These are phyloP conservation scores for Pristionchus entomophagus DNA, from an alignment of 2,888 invertebrate genomes.

Conservation along the genomic window DNA sequence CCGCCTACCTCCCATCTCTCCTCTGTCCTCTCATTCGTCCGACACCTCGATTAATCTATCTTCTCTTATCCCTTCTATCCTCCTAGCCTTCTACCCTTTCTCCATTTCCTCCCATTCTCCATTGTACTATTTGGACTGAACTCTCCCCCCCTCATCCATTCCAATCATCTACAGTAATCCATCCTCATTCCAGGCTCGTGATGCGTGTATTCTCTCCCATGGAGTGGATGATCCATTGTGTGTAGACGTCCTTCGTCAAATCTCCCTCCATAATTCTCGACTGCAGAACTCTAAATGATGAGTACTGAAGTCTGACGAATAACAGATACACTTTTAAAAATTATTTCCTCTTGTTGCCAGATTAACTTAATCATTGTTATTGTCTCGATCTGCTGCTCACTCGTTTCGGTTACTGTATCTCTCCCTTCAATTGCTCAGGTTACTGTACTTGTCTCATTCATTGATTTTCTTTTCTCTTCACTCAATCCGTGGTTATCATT, in stretches of 20 bases:
- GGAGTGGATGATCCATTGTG: background rate
- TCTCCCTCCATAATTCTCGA: background rate
- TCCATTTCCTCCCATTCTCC: background rate
- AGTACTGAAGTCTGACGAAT: too few relatives aligned
- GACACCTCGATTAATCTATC: slow-evolving; percentile 39
- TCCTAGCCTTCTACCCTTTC: background rate
- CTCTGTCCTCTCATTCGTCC: background rate
- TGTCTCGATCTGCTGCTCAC: background rate
- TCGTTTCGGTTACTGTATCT: background rate
- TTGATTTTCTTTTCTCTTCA: background rate
- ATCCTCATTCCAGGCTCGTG: slow-evolving; percentile 10
- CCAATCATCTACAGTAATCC: background rate
- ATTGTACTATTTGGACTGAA: background rate
- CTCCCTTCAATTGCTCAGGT: background rate
- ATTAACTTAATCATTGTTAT: background rate
- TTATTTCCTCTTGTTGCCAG: background rate
- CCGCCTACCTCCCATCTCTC: background rate
- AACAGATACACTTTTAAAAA: background rate
- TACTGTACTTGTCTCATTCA: background rate
- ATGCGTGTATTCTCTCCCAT: slow-evolving; percentile 22
- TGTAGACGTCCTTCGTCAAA: background rate
- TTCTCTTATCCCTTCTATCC: slow-evolving; percentile 34
- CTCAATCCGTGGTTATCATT: background rate
- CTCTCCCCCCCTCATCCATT: background rate
- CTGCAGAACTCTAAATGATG: background rate